Conservation (phyloP, 2,113 vertebrate species). For the Lates calcarifer region DNA sequence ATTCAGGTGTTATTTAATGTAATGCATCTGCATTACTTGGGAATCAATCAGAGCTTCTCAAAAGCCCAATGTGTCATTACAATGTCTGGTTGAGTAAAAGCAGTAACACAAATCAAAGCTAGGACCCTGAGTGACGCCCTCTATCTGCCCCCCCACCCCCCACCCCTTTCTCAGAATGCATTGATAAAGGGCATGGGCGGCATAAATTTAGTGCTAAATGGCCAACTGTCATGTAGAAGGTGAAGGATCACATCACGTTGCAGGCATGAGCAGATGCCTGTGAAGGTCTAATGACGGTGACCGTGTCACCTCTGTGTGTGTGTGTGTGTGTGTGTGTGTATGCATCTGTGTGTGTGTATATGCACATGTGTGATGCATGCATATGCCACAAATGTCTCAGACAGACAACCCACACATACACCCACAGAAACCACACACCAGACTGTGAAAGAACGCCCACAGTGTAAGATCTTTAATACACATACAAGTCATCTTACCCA, state of each 20-base stretch:
- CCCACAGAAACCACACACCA: constrained; percentile 50
- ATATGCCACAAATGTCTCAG: constrained; percentile 36
- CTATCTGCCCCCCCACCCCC: constrained; percentile 82
- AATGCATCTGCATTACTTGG: constrained; percentile 42
- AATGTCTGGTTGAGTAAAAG: constrained; percentile 75
- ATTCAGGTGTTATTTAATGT: constrained; percentile 40
- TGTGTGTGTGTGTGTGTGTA: constrained; percentile 28
- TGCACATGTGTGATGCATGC: constrained; percentile 52
- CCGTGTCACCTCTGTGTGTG: constrained; percentile 69
- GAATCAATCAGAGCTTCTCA: constrained; percentile 64
- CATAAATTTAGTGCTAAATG: constrained; percentile 83
- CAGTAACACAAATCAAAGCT: constrained; percentile 78
- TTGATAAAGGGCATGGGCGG: constrained; percentile 82
- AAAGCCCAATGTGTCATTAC: constrained; percentile 68
- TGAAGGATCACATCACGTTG: constrained; percentile 80
- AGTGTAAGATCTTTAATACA: not conserved
- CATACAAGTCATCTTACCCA: not conserved
- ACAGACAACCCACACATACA: constrained; percentile 50
- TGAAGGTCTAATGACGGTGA: constrained; percentile 83
- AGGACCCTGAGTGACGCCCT: constrained; percentile 87
- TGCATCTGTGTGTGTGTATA: constrained; percentile 16
- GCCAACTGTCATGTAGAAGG: constrained; percentile 79
- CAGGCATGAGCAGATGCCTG: constrained; percentile 80
- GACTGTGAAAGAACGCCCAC: constrained; percentile 46
- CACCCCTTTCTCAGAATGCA: constrained; percentile 76